A percentile compares a stretch with the other conserved stretches of the same genome.
Evolutionary conservation across 2,888 invertebrate genomes (phyloP).

Genomic region (Pseudococcus jackbeardsleyi): DNA sequence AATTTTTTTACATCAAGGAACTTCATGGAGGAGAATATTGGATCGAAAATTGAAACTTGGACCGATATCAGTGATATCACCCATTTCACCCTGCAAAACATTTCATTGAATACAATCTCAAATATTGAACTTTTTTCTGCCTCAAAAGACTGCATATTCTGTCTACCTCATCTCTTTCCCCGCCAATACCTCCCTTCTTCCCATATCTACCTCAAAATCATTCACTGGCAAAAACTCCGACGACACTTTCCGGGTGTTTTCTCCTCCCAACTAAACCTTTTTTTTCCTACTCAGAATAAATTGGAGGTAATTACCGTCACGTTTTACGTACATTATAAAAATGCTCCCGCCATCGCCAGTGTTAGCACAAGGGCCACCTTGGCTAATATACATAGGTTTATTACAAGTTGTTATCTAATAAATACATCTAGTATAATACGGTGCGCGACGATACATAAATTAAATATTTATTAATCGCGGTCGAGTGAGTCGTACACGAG

Average conservation of each 20-base stretch:
- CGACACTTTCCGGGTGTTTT: background rate
- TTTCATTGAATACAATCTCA: no score
- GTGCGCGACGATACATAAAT: conserved; percentile 21
- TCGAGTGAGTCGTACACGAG: conserved; percentile 12
- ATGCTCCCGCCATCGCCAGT: background rate
- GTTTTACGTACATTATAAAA: background rate
- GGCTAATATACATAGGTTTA: background rate
- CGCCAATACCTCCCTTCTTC: no score
- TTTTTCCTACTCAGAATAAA: background rate
- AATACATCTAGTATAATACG: conserved; percentile 9
- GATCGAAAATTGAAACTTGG: no score
- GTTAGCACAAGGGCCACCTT: conserved; percentile 3
- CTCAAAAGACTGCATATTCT: no score
- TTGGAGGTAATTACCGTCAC: background rate
- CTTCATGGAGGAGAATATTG: no score
- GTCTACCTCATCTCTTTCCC: no score
- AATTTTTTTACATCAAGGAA: no score
- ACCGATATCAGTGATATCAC: no score
- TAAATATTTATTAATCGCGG: conserved; percentile 38
- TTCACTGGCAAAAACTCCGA: no score
- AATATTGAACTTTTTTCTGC: no score
- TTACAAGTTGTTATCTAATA: conserved; percentile 22
- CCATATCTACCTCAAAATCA: no score
- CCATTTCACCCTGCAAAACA: no score
- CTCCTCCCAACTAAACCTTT: background rate